These are phyloP conservation scores for Triplophysa bombifrons DNA, from an alignment of 2,797 vertebrate species.

Conservation along the genomic window DNA sequence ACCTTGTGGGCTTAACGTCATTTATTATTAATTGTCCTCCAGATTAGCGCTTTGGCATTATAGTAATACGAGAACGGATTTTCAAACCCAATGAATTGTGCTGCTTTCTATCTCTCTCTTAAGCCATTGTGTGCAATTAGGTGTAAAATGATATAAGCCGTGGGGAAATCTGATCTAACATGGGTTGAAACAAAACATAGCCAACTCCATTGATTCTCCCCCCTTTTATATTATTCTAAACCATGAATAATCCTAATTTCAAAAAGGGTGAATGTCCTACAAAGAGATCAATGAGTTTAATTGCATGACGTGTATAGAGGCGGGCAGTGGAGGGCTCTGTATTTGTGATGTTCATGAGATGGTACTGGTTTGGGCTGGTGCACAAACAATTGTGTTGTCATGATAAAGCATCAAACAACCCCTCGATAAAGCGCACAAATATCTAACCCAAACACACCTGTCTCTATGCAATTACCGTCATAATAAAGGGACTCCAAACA, in stretches of 20 bases:
- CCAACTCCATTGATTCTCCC: neutral
- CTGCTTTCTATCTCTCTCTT: constrained; percentile 48
- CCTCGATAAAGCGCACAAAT: constrained; percentile 9
- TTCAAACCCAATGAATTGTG: constrained; percentile 66
- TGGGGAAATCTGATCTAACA: constrained; percentile 33
- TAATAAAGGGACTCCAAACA: neutral
- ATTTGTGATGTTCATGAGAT: neutral
- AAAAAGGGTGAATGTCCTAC: constrained; percentile 9
- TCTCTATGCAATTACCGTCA: constrained; percentile 31
- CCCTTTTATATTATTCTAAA: neutral
- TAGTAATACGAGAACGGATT: constrained; percentile 68
- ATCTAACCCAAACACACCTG: constrained; percentile 37
- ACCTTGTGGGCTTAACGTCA: constrained; percentile 63
- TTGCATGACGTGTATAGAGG: neutral
- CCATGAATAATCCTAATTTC: constrained; percentile 10
- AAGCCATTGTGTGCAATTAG: constrained; percentile 54
- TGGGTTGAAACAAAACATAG: constrained; percentile 29
- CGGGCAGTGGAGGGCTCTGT: neutral
- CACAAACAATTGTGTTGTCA: constrained; percentile 21
- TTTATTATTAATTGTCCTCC: constrained; percentile 71
- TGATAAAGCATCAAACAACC: constrained; percentile 31
- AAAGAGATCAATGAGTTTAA: constrained; percentile 17
- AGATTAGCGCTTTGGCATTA: constrained; percentile 63
- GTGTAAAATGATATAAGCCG: constrained; percentile 52
- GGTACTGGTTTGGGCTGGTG: constrained; percentile 1